These are phyloP conservation scores for Falco rusticolus DNA, from an alignment of 2,797 vertebrate species.

Conservation along the genomic window DNA sequence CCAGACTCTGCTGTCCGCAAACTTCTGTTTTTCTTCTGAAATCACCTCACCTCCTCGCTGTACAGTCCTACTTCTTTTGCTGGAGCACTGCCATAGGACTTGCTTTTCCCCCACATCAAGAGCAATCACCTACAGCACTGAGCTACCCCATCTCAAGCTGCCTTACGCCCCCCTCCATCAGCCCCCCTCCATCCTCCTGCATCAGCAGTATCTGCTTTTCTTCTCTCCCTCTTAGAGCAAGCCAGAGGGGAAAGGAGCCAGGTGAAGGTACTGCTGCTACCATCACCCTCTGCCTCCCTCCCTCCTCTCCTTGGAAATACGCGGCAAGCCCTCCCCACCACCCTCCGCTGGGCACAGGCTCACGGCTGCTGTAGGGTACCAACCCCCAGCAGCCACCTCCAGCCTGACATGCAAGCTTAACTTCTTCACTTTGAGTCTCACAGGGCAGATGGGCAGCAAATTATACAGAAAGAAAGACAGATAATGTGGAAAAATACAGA, in stretches of 20 bases:
- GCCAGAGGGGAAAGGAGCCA: background rate
- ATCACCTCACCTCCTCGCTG: background rate
- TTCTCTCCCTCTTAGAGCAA: background rate
- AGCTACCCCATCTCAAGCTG: background rate
- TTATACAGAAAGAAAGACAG: background rate
- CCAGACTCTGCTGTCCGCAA: background rate
- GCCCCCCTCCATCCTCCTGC: background rate
- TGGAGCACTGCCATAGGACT: background rate
- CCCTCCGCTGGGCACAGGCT: background rate
- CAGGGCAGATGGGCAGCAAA: background rate
- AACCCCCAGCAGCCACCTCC: background rate
- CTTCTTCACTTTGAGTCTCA: background rate
- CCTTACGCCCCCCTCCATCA: background rate
- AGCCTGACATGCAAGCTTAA: background rate
- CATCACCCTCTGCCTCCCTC: background rate
- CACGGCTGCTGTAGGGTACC: background rate
- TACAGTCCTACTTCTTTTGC: background rate
- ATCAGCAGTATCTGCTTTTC: background rate
- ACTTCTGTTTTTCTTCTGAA: background rate
- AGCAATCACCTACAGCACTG: background rate
- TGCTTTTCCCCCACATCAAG: accelerated
- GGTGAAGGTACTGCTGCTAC: background rate
- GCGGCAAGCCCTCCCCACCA: background rate
- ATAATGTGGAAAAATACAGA: background rate
- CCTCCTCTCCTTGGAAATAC: accelerated